Percentiles rank a stretch among this genome's conserved stretches.
Evolutionary conservation across 2,797 vertebrate genomes (phyloP).

Genomic region (Poeciliopsis infans): DNA sequence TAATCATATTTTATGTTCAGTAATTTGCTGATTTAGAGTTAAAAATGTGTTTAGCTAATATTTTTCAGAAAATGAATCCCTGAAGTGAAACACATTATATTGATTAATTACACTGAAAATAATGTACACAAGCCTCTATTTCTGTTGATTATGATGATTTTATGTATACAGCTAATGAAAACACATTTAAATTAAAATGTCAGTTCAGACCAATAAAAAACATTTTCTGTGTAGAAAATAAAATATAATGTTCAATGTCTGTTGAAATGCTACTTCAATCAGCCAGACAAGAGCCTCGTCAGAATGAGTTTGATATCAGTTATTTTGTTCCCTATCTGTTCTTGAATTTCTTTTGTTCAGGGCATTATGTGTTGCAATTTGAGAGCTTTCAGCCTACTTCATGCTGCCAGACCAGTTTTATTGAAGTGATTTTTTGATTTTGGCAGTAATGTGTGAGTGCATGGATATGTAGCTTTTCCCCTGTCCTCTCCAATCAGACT

Average conservation of each 20-base stretch:
- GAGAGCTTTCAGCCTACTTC: background rate
- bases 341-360: background rate
- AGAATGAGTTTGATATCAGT: background rate
- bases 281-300: background rate
- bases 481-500: background rate
- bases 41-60: background rate
- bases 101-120: background rate
- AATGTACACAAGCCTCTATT: background rate
- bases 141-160: background rate
- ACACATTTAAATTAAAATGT: background rate
- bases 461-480: background rate
- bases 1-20: background rate
- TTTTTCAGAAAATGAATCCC: background rate
- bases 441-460: background rate
- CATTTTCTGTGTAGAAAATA: background rate
- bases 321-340: background rate
- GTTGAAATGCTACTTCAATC: background rate
- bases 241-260: background rate
- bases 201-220: background rate
- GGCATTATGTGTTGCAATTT: background rate
- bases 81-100: background rate
- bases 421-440: background rate
- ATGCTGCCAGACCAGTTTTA: background rate
- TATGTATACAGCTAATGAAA: background rate
- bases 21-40: background rate